Evolutionary conservation across 2,888 invertebrate genomes (phyloP).

Genomic region (Noctua comes): DNA sequence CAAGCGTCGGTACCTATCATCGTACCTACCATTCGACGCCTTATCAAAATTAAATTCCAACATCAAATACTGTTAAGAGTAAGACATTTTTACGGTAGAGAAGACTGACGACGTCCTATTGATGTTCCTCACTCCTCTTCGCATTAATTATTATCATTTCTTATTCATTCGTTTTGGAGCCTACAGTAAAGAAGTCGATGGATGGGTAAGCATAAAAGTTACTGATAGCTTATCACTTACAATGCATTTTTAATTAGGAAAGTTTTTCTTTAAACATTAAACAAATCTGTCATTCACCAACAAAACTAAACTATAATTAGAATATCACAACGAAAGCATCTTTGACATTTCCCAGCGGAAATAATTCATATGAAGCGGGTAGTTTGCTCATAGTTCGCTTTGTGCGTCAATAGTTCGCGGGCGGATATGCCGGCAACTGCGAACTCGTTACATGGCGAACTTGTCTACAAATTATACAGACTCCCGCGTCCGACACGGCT

Average conservation of each 20-base stretch:
- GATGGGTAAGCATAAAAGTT: background rate
- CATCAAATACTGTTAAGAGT: slow-evolving; percentile 26
- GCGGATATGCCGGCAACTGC: slow-evolving; percentile 54
- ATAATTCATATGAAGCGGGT: slow-evolving; percentile 43
- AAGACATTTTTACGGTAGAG: slow-evolving; percentile 20
- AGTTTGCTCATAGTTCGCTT: slow-evolving; percentile 45
- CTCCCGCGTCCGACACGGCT: slow-evolving; percentile 55
- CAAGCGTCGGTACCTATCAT: background rate
- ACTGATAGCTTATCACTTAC: background rate
- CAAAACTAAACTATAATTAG: slow-evolving; percentile 25
- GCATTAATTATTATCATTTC: slow-evolving; percentile 4
- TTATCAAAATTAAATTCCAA: slow-evolving; percentile 11
- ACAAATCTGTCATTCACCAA: background rate
- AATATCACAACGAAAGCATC: slow-evolving; percentile 19
- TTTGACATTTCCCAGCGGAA: slow-evolving; percentile 40
- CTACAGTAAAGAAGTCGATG: background rate
- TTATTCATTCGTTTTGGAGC: slow-evolving; percentile 7
- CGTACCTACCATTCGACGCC: background rate
- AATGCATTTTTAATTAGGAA: background rate
- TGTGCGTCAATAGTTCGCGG: slow-evolving; percentile 58
- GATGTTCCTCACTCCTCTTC: slow-evolving; percentile 18
- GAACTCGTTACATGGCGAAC: slow-evolving; percentile 65
- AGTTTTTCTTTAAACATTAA: background rate
- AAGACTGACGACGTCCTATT: slow-evolving; percentile 24
- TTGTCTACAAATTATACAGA: slow-evolving; percentile 62